Evolutionary conservation across 2,797 vertebrate genomes (phyloP).

Genomic region (Siniperca undulata): DNA sequence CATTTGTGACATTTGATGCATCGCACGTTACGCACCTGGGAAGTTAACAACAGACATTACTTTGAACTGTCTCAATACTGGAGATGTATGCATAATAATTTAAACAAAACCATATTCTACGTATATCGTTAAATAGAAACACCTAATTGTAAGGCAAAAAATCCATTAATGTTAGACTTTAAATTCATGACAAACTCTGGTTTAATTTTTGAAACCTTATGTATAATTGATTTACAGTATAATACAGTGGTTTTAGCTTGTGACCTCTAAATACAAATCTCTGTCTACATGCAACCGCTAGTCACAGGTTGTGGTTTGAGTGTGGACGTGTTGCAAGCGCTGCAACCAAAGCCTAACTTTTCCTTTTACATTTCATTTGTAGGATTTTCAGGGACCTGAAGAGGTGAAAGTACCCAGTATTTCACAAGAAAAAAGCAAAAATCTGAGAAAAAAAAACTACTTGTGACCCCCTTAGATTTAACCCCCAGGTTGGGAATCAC

Average conservation of each 20-base stretch:
- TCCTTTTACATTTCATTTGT: neutral
- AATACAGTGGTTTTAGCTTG: neutral
- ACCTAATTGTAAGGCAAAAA: neutral
- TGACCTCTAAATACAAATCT: neutral
- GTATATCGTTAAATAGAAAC: neutral
- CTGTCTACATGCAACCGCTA: neutral
- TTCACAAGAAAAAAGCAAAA: neutral
- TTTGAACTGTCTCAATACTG: neutral
- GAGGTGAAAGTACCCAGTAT: neutral
- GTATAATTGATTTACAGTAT: neutral
- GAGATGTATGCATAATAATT: neutral
- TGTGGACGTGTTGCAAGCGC: neutral
- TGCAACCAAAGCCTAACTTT: neutral
- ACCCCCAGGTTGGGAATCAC: neutral
- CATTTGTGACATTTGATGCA: constrained; percentile 99
- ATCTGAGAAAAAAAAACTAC: neutral
- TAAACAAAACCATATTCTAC: neutral
- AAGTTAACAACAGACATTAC: constrained; percentile 32
- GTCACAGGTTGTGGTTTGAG: neutral
- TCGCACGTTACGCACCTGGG: constrained; percentile 95
- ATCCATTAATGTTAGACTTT: neutral
- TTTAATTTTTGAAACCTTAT: neutral
- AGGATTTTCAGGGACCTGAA: neutral
- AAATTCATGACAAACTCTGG: neutral
- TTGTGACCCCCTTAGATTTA: neutral